phyloP scores from a whole-genome alignment of 2,888 invertebrate species.

The Tipula lateralis region DNA sequence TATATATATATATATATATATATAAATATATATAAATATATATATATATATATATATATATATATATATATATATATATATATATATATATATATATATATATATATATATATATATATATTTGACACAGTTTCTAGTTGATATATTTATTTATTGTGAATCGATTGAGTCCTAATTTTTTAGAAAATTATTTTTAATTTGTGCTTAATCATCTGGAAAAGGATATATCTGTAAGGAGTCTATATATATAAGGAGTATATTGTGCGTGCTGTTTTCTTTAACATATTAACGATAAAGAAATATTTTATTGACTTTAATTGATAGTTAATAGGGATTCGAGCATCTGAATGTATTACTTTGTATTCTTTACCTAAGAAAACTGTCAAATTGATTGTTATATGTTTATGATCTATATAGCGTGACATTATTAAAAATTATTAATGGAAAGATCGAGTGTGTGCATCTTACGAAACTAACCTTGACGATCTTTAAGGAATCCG shows the following conservation, averaged over 20 bases:
- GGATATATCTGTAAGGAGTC: too few relatives aligned
- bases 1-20: too few relatives aligned
- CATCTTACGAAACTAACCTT: background rate
- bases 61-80: too few relatives aligned
- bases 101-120: too few relatives aligned
- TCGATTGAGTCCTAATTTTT: constrained; percentile 11
- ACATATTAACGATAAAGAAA: background rate
- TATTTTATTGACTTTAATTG: constrained; percentile 19
- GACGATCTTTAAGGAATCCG: background rate
- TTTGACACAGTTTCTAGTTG: background rate
- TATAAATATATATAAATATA: too few relatives aligned
- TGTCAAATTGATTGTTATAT: background rate
- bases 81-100: too few relatives aligned
- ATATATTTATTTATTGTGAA: background rate
- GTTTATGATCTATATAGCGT: constrained; percentile 8
- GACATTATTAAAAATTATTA: background rate
- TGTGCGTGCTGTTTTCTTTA: background rate
- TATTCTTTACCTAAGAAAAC: background rate
- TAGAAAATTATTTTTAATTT: constrained; percentile 19
- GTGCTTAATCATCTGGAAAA: background rate
- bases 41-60: too few relatives aligned
- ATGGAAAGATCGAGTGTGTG: background rate
- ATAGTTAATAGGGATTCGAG: background rate
- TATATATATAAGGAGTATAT: background rate
- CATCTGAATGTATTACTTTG: background rate